Evolutionary conservation across 1,140 invertebrate genomes (phyloP).

Genomic region (Apocrypta bakeri): DNA sequence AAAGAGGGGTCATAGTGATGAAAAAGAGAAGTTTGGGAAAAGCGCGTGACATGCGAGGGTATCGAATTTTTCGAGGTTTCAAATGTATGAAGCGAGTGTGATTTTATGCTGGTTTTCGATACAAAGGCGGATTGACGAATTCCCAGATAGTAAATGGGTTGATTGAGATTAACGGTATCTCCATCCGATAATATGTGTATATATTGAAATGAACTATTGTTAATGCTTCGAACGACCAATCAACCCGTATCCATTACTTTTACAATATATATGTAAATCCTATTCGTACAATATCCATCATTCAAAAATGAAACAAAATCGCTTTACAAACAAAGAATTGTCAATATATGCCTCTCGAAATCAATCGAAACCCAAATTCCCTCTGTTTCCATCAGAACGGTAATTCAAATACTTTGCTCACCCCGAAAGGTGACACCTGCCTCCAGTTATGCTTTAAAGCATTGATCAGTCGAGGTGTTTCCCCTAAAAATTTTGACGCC

Average conservation of each 20-base stretch:
- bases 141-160: neutral
- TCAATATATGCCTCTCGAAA: neutral
- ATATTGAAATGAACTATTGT: too few relatives aligned
- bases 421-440: neutral
- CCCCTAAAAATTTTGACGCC: constrained; percentile 33
- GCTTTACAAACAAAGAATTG: neutral
- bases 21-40: neutral
- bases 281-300: too few relatives aligned
- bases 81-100: neutral
- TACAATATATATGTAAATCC: too few relatives aligned
- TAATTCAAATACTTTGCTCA: neutral
- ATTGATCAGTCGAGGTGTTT: constrained; percentile 36
- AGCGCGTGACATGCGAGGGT: neutral
- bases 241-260: neutral
- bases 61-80: neutral
- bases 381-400: too few relatives aligned
- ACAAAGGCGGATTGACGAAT: neutral
- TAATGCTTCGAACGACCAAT: neutral
- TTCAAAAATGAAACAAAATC: neutral
- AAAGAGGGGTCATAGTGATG: neutral
- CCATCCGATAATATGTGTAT: too few relatives aligned
- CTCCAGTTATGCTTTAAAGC: neutral
- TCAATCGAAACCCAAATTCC: neutral
- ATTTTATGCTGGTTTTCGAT: neutral
- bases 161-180: neutral